A percentile compares a stretch with the other conserved stretches of the same genome.
Evolutionary conservation across 2,797 vertebrate genomes (phyloP).

Genomic region (Lepus oiostolus): DNA sequence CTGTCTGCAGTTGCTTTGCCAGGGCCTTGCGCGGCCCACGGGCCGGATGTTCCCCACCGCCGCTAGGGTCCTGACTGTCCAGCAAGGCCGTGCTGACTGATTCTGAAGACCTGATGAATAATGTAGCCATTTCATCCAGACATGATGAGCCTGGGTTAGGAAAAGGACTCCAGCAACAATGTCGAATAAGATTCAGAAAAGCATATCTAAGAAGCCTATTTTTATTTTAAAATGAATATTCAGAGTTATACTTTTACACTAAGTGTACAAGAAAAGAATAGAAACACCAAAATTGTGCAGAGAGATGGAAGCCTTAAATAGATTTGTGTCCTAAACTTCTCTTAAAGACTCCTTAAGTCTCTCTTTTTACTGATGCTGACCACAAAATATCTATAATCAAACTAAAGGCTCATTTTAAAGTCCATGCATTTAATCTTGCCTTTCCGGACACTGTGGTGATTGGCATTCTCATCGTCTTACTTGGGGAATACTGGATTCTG

Average conservation of each 20-base stretch:
- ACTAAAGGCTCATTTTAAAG: slow-evolving; percentile 5
- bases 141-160: neutral
- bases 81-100: neutral
- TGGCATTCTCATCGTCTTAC: neutral
- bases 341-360: slow-evolving; percentile 40
- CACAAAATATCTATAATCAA: slow-evolving; percentile 40
- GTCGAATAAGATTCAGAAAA: slow-evolving; percentile 23
- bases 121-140: neutral
- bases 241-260: slow-evolving; percentile 71
- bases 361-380: slow-evolving; percentile 52
- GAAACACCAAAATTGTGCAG: slow-evolving; percentile 58
- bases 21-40: no score
- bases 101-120: neutral
- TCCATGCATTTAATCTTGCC: neutral
- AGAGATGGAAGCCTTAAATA: slow-evolving; percentile 68
- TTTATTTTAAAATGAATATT: slow-evolving; percentile 82
- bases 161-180: slow-evolving; percentile 28
- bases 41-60: no score
- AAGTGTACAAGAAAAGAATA: slow-evolving; percentile 72
- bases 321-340: slow-evolving; percentile 54
- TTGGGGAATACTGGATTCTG: neutral
- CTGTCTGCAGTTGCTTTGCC: no score
- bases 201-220: slow-evolving; percentile 66
- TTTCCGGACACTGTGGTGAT: neutral
- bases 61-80: neutral